A percentile compares a stretch with the other conserved stretches of the same genome.
Evolutionary conservation across 2,113 vertebrate species (phyloP).

Genomic region (Zapornia atra): DNA sequence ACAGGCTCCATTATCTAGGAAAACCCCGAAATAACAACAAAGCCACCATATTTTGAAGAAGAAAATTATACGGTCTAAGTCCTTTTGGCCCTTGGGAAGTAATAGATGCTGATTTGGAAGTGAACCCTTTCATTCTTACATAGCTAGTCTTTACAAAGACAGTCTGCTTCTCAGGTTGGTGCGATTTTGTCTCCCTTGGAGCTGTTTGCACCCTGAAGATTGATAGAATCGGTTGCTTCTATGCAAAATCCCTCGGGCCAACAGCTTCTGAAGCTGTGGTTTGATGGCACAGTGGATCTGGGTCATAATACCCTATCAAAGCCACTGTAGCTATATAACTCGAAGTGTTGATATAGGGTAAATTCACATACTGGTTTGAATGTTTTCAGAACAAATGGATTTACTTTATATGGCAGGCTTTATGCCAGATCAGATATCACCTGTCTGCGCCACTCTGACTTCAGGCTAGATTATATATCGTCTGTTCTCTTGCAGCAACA

Average conservation of each 20-base stretch:
- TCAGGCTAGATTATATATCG: slow-evolving; percentile 38
- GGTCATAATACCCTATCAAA: not conserved
- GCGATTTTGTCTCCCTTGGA: not conserved
- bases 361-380: not conserved
- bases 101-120: not conserved
- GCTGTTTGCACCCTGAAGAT: not conserved
- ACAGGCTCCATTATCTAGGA: not conserved
- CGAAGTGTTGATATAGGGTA: not conserved
- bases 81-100: not conserved
- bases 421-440: slow-evolving; percentile 43
- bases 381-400: slow-evolving; percentile 60
- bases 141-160: not conserved
- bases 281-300: not conserved
- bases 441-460: slow-evolving; percentile 26
- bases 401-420: slow-evolving; percentile 6
- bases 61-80: not conserved
- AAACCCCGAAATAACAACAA: not conserved
- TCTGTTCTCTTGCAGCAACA: slow-evolving; percentile 5
- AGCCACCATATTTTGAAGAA: not conserved
- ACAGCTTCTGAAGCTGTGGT: not conserved
- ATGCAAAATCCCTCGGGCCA: not conserved
- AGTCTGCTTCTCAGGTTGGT: not conserved
- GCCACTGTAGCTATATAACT: not conserved
- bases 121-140: not conserved
- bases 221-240: not conserved